Evolutionary conservation across 2,888 invertebrate genomes (phyloP).

Genomic region (Acheta domesticus): DNA sequence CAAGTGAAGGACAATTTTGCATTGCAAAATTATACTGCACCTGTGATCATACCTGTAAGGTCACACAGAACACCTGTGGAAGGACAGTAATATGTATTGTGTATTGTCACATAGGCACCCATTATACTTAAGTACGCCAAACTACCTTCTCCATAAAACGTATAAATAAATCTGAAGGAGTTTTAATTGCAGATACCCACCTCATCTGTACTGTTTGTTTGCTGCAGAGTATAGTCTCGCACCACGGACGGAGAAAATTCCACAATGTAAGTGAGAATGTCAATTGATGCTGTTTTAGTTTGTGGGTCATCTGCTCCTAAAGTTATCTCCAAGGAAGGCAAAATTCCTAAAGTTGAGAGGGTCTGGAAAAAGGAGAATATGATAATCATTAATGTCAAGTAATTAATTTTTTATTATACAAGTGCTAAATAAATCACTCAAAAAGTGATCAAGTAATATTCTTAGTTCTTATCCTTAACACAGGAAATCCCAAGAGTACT

Average conservation of each 20-base stretch:
- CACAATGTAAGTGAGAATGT: constrained; percentile 96
- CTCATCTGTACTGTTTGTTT: constrained; percentile 78
- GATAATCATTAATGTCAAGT: background rate
- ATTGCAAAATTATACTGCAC: too few species aligned
- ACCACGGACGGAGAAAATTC: constrained; percentile 98
- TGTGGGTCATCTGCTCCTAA: constrained; percentile 86
- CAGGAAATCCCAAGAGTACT: too few species aligned
- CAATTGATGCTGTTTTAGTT: constrained; percentile 95
- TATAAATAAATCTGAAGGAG: too few species aligned
- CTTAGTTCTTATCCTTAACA: too few species aligned
- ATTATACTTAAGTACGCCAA: too few species aligned
- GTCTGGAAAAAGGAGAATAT: constrained; percentile 51
- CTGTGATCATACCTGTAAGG: too few species aligned
- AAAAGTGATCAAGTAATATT: too few species aligned
- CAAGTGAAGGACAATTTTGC: too few species aligned
- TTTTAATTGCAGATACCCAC: constrained; percentile 51
- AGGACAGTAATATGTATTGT: too few species aligned
- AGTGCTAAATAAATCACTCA: background rate
- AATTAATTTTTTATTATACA: background rate
- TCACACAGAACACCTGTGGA: too few species aligned
- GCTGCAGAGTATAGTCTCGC: constrained; percentile 92
- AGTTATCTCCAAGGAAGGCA: constrained; percentile 87
- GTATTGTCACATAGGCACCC: too few species aligned
- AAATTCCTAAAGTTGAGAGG: constrained; percentile 79
- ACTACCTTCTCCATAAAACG: too few species aligned